These are phyloP conservation scores for Nesogale talazaci DNA, from an alignment of 2,113 vertebrate genomes.

Conservation along the genomic window DNA sequence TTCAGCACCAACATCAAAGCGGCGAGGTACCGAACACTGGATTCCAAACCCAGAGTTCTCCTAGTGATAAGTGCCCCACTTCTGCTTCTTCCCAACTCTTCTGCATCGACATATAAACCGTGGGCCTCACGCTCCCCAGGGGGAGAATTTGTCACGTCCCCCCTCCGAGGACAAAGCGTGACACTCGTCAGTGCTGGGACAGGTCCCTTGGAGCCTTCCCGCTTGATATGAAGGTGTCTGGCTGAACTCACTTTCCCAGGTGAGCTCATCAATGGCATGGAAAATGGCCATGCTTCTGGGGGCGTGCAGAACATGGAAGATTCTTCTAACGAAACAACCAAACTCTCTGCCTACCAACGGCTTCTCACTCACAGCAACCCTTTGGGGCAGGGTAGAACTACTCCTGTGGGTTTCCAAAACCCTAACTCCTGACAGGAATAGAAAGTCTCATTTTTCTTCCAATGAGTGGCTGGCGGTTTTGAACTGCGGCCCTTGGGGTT, in stretches of 20 bases:
- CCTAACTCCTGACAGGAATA: too few species aligned
- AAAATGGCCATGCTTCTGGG: not conserved
- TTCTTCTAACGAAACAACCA: too few species aligned
- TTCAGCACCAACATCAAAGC: conserved; percentile 86
- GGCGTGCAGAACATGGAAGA: not conserved
- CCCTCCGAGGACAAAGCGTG: conserved; percentile 77
- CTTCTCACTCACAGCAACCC: too few species aligned
- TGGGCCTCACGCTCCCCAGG: conserved; percentile 56
- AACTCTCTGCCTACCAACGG: too few species aligned
- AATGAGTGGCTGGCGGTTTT: too few species aligned
- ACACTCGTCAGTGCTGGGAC: conserved; percentile 69
- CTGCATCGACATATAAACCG: conserved; percentile 57
- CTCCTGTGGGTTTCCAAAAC: too few species aligned
- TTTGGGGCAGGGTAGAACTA: too few species aligned
- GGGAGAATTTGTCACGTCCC: conserved; percentile 68
- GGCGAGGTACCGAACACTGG: conserved; percentile 81
- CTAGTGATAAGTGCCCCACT: conserved; percentile 73
- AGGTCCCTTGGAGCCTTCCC: conserved; percentile 69
- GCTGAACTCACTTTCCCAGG: conserved; percentile 70
- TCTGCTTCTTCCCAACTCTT: conserved; percentile 36
- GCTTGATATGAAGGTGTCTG: conserved; percentile 76
- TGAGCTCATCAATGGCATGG: not conserved
- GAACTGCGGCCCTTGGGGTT: too few species aligned
- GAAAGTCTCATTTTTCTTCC: too few species aligned
- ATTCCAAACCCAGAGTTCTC: conserved; percentile 81